These are phyloP conservation scores for Lithosia quadra DNA, from an alignment of 2,888 invertebrate species.

Conservation along the genomic window DNA sequence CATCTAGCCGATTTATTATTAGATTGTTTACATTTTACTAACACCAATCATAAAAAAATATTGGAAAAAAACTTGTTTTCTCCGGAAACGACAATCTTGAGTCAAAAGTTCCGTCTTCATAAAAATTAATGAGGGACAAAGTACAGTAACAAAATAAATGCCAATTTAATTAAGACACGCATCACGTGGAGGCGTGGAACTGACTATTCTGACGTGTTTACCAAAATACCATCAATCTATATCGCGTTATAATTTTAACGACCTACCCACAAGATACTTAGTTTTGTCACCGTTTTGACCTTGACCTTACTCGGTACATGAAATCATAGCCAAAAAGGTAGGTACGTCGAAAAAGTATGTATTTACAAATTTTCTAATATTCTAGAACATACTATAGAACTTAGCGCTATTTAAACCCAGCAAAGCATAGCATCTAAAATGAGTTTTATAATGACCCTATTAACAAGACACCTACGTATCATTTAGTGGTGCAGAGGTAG, in stretches of 20 bases:
- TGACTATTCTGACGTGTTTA: slow-evolving; percentile 43
- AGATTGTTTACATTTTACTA: neutral
- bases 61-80: slow-evolving; percentile 15
- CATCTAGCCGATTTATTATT: neutral
- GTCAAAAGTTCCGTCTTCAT: slow-evolving; percentile 15
- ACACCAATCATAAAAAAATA: neutral
- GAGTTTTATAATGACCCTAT: neutral
- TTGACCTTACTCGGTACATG: slow-evolving; percentile 15
- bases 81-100: slow-evolving; percentile 25
- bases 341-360: neutral
- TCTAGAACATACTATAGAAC: neutral
- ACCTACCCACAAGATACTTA: slow-evolving; percentile 29
- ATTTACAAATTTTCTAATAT: neutral
- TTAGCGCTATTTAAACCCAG: neutral
- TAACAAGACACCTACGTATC: neutral
- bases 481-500: neutral
- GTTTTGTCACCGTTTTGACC: slow-evolving; percentile 31
- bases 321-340: slow-evolving; percentile 9
- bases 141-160: slow-evolving; percentile 33
- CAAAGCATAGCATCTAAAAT: neutral
- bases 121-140: slow-evolving; percentile 32
- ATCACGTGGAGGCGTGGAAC: slow-evolving; percentile 18
- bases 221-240: slow-evolving; percentile 48
- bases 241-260: slow-evolving; percentile 42
- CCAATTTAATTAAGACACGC: slow-evolving; percentile 39